Evolutionary conservation across 2,888 invertebrate species (phyloP), one percentile per base, ranked within the genome.

Genomic region (Melangyna quadrimaculata): DNA sequence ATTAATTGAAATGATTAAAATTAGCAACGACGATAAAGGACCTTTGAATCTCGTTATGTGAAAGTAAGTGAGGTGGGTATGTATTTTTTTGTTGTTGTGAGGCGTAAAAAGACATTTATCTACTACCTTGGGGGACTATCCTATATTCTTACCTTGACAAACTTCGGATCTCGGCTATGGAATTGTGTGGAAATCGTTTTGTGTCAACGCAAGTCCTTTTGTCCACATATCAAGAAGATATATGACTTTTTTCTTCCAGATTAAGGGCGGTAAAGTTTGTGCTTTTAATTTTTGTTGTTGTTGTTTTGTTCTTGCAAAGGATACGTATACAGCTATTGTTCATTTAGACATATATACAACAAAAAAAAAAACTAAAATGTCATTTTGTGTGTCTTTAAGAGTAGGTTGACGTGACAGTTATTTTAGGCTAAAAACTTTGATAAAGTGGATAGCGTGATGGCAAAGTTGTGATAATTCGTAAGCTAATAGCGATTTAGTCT

Each of bases 1-100:
- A 84, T 84, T 84, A 79, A 84, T 79, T 70, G 71, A 84, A 84
- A 84, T 84, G 37, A 71, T 75, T 79, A 74, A 74, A 84, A 79
- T 65, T 71, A 65, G 40, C 74, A 71, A 74, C 51, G 35, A 35
- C 59, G 12, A 59, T 22, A 37, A 29, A 48, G 32, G 48, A 27
- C 48, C 29, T 22, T 29, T 48, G 14, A 65, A 65, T 63, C 32
- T 43, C 40, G 22, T 43, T 40, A 61, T 40, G 27, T 19, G 7
- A n/a, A n/a, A n/a, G n/a, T n/a, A n/a, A n/a, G n/a, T n/a, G n/a
- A n/a, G n/a, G n/a, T n/a, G n/a, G n/a, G n/a, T n/a, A n/a, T n/a
- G 14, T 6, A 14, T 35, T 17, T 55, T 24, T 27, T 7, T 51
- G n/a, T 55, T 27, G 7, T 22, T 40, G 22, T 59, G 61, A 48